Conservation (phyloP, 2,797 vertebrate genomes). For the Coregonus ussuriensis region DNA sequence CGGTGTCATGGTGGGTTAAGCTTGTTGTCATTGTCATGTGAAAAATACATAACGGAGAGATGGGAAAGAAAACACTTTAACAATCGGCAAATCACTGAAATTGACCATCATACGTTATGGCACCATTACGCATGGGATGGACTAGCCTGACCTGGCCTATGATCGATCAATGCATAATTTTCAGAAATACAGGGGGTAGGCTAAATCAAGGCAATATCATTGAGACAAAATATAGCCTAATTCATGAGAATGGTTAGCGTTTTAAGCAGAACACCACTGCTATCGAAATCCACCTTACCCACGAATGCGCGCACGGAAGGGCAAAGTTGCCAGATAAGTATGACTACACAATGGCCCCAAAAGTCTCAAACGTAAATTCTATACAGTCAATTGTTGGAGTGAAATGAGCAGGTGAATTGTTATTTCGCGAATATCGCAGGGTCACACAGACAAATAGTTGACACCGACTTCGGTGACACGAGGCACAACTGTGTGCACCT, state of each 20-base stretch:
- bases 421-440: not conserved
- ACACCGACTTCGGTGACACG: constrained; percentile 19
- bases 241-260: not conserved
- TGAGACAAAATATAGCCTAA: not conserved
- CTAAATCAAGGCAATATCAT: no score
- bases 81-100: not conserved
- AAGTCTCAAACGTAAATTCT: not conserved
- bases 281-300: not conserved
- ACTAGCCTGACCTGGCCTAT: not conserved
- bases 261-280: not conserved
- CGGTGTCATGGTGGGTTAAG: not conserved
- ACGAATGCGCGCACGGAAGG: not conserved
- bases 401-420: not conserved
- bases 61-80: not conserved
- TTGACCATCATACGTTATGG: not conserved
- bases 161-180: not conserved
- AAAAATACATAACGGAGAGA: not conserved
- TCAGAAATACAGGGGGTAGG: not conserved
- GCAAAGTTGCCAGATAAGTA: not conserved
- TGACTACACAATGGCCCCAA: not conserved
- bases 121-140: not conserved
- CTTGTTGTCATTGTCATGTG: not conserved
- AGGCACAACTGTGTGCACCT: constrained; percentile 25
- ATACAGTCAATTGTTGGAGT: not conserved
- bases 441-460: constrained; percentile 10